These are phyloP conservation scores for Agrypnus murinus DNA, from an alignment of 2,888 invertebrate genomes.

Conservation along the genomic window DNA sequence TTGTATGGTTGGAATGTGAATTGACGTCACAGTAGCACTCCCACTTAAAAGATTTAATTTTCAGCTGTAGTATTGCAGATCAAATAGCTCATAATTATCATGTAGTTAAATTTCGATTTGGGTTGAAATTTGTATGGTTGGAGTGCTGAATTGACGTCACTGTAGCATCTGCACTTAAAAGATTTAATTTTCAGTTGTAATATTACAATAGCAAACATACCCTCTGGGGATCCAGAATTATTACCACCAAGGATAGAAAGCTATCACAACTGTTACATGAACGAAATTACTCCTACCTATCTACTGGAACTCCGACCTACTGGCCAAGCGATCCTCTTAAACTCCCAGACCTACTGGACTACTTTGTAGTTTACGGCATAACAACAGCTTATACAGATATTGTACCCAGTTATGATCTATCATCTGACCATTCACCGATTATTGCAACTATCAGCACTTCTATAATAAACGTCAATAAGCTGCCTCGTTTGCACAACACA, in stretches of 20 bases:
- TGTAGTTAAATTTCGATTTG: too few species aligned
- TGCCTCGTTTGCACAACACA: neutral
- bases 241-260: too few species aligned
- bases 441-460: conserved; percentile 1
- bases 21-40: conserved; percentile 65
- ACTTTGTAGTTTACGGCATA: neutral
- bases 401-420: conserved; percentile 7
- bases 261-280: neutral
- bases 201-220: too few species aligned
- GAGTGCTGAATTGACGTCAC: too few species aligned
- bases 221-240: too few species aligned
- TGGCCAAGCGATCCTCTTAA: conserved; percentile 17
- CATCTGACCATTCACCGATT: neutral
- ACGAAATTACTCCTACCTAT: neutral
- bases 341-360: conserved; percentile 16
- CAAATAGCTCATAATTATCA: too few species aligned
- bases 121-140: too few species aligned
- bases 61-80: too few species aligned
- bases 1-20: too few species aligned
- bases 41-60: too few species aligned
- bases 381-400: neutral
- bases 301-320: conserved; percentile 20
- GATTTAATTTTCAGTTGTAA: too few species aligned
- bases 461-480: neutral
- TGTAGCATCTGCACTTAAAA: too few species aligned